Conservation (phyloP, 1,140 invertebrate genomes). For the Acyrthosiphon pisum region DNA sequence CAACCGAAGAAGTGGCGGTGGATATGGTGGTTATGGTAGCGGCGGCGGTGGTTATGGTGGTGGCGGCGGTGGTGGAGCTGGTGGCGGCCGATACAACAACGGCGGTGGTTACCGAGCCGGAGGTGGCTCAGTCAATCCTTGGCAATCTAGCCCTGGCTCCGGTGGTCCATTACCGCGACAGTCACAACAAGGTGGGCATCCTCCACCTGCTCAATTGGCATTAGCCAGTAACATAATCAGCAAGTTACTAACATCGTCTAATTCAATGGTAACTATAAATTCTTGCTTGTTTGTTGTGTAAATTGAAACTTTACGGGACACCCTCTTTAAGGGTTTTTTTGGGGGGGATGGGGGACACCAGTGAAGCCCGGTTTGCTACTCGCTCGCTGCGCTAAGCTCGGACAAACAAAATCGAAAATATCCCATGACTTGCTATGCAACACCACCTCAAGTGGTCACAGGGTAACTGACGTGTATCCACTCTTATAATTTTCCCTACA, state of each 20-base stretch:
- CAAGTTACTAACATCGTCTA: conserved; percentile 24
- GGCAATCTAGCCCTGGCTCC: conserved; percentile 33
- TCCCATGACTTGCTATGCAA: too few relatives aligned
- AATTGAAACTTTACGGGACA: neutral
- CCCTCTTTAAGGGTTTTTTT: too few relatives aligned
- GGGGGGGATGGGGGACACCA: too few relatives aligned
- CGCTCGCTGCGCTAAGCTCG: too few relatives aligned
- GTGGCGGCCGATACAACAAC: neutral
- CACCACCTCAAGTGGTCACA: too few relatives aligned
- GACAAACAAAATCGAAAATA: too few relatives aligned
- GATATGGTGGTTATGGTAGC: conserved; percentile 7
- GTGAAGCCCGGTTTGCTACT: too few relatives aligned
- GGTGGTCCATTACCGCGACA: neutral
- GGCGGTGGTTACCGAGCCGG: conserved; percentile 9
- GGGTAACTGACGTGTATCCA: too few relatives aligned
- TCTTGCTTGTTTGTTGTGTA: neutral
- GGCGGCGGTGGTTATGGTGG: neutral
- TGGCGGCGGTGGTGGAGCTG: too few relatives aligned
- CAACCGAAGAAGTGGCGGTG: conserved; percentile 44
- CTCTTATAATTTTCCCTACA: too few relatives aligned
- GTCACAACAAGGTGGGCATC: neutral
- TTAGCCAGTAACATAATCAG: conserved; percentile 44
- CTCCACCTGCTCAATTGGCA: neutral
- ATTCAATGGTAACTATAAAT: neutral
- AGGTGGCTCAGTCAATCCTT: conserved; percentile 46